Conservation (phyloP, 1,140 invertebrate genomes). For the Odontomachus brunneus region DNA sequence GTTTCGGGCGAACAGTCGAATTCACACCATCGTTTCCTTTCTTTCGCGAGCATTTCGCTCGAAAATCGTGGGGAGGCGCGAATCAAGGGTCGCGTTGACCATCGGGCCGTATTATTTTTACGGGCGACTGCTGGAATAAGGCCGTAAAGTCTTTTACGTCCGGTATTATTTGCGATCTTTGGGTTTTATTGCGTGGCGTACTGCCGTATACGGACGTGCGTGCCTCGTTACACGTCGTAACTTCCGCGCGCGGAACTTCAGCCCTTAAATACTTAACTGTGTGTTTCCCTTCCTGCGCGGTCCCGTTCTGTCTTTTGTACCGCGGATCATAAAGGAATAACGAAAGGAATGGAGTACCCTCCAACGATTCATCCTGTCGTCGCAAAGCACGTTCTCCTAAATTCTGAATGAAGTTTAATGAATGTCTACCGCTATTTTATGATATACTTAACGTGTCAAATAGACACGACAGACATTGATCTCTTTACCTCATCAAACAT, state of each 20-base stretch:
- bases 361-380: neutral
- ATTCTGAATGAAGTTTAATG: neutral
- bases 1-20: neutral
- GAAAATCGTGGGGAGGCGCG: neutral
- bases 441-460: neutral
- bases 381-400: neutral
- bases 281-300: neutral
- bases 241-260: neutral
- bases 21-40: neutral
- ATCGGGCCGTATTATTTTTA: neutral
- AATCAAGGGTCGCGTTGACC: constrained; percentile 12
- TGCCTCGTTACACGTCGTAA: constrained; percentile 4
- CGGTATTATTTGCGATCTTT: constrained; percentile 8
- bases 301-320: neutral
- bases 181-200: constrained; percentile 19
- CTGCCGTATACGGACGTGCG: neutral
- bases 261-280: constrained; percentile 40
- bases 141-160: constrained; percentile 33
- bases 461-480: neutral
- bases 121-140: neutral
- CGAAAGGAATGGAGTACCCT: neutral
- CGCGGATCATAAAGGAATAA: neutral
- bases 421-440: neutral
- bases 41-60: neutral
- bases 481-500: too few species aligned